Evolutionary conservation across 2,888 invertebrate genomes (phyloP).

Genomic region (Melipona bicolor): DNA sequence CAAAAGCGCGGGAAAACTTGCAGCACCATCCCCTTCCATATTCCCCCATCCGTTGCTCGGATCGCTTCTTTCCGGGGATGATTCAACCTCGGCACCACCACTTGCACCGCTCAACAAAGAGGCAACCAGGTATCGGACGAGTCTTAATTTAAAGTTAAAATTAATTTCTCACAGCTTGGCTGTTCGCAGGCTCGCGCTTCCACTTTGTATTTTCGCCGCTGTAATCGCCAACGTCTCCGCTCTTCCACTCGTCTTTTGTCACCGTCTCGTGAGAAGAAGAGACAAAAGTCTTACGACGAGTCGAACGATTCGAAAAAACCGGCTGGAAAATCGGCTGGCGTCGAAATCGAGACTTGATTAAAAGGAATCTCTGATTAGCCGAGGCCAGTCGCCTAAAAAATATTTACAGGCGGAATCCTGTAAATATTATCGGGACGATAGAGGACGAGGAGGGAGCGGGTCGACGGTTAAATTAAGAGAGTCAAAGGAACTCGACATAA

Average conservation of each 20-base stretch:
- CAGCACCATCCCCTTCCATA: slow-evolving; percentile 21
- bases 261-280: rapidly evolving
- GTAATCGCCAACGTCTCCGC: background rate
- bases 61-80: slow-evolving; percentile 60
- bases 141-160: slow-evolving; percentile 84
- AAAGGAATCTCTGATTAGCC: slow-evolving; percentile 68
- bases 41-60: slow-evolving; percentile 49
- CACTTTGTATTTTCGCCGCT: background rate
- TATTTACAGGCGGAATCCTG: slow-evolving; percentile 65
- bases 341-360: slow-evolving; percentile 68
- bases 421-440: background rate
- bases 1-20: slow-evolving; percentile 82
- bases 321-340: slow-evolving; percentile 23
- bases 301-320: background rate
- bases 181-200: background rate
- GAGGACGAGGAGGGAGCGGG: background rate
- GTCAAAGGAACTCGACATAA: slow-evolving; percentile 80
- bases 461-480: slow-evolving; percentile 75
- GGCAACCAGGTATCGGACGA: slow-evolving; percentile 81
- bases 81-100: slow-evolving; percentile 67
- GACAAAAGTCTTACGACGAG: background rate
- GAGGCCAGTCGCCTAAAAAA: slow-evolving; percentile 58
- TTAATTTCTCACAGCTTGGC: slow-evolving; percentile 81
- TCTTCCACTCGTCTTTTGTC: background rate
- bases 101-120: slow-evolving; percentile 80